Percentiles rank a stretch among this genome's conserved stretches.
Evolutionary conservation across 2,888 invertebrate species (phyloP).

Genomic region (Ophion costatus): DNA sequence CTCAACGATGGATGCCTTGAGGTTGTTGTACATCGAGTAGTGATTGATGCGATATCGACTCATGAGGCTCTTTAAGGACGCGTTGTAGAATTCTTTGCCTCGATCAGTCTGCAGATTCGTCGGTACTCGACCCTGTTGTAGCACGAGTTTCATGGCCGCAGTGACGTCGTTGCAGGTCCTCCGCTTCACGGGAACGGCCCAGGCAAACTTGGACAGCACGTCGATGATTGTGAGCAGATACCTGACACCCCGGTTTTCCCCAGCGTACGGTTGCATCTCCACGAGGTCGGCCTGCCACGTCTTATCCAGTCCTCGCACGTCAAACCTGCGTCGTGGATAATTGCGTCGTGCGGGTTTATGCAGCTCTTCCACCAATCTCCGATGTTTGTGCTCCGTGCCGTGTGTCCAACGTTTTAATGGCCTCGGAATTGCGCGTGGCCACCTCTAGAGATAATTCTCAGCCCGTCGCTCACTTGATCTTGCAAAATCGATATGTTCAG

Average conservation of each 20-base stretch:
- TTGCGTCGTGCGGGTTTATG: constrained; percentile 79
- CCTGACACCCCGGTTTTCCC: constrained; percentile 73
- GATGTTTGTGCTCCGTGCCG: no score
- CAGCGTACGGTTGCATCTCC: constrained; percentile 74
- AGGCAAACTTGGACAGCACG: constrained; percentile 82
- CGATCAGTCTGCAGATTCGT: constrained; percentile 58
- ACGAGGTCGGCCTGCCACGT: constrained; percentile 82
- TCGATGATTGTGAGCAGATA: constrained; percentile 80
- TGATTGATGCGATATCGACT: constrained; percentile 52
- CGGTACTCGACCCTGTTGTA: constrained; percentile 53
- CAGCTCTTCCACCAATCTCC: no score
- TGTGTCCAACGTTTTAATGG: constrained; percentile 6
- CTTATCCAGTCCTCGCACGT: constrained; percentile 80
- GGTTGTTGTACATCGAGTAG: constrained; percentile 63
- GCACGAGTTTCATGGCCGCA: constrained; percentile 67
- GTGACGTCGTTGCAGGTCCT: constrained; percentile 75
- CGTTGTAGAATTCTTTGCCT: constrained; percentile 66
- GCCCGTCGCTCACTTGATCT: constrained; percentile 25
- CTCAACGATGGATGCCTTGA: constrained; percentile 75
- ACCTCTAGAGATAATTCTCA: background rate
- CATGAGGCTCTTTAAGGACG: constrained; percentile 53
- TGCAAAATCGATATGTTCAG: constrained; percentile 26
- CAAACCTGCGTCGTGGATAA: constrained; percentile 76
- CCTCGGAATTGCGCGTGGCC: background rate
- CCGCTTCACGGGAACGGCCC: constrained; percentile 77